Base-by-base conservation (phyloP, 2,113 vertebrate species). In the Psittacus erithacus region DNA sequence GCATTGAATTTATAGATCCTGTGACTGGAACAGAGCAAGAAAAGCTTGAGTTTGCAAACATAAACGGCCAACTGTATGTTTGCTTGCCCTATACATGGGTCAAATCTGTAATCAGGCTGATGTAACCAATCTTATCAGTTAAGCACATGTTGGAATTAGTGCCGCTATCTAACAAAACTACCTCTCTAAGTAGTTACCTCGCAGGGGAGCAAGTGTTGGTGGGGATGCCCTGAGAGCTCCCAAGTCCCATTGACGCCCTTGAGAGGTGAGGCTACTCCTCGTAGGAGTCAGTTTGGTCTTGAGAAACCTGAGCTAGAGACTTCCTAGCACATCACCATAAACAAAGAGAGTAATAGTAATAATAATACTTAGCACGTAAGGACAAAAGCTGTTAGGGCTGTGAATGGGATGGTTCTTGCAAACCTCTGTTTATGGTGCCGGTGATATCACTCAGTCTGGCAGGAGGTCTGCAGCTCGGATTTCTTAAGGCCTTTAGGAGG, bases 401-500 rank as follows among this genome's bases (percentile, higher is more conserved):
- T 47, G 69, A 89, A 91, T 84, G 76, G 76, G 67, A 44, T 14
- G 71, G 75, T n/a, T 62, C 81, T 55, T 46, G 53, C 75, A 78
- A 44, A 67, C 28, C 33, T 76, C 80, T 73, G 13, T 63, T 90
- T 79, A 47, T 79, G 77, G 92, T 96, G 93, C 79, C 17, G 0
- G 88, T 69, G 93, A 79, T 93, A 95, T 92, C 90, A 88, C 50
- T 10, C 35, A 17, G 85, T 80, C 74, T 92, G 92, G 79, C 88
- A 67, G 92, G 78, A 95, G 91, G 87, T 82, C 41, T 69, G 71
- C 92, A 78, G 85, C 91, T 82, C 2, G 0, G 44, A 9, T 94
- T 94, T 94, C 85, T 78, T 63, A 29, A 93, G 76, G 70, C 60
- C 73, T 96, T 95, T 64, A 82, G 55, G 70, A 97, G 87, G 85